Evolutionary conservation across 1,140 invertebrate genomes (phyloP), one percentile per base, ranked within the genome.

Genomic region (Bombus waltoni): DNA sequence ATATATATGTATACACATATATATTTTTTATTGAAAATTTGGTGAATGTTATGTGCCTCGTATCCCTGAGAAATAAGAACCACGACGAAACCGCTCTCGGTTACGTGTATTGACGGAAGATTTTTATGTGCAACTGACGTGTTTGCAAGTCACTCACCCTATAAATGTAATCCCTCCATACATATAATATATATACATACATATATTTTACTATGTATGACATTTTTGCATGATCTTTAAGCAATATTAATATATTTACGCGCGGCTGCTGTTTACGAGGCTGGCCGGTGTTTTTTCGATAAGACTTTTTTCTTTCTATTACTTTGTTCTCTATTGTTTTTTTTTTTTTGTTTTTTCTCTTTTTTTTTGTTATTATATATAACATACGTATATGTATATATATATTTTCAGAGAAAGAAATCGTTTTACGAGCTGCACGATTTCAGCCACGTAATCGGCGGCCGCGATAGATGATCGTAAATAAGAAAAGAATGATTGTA

Each of bases 241-340:
- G 91, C 91, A 92, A 93, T 94, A 93, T 92, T 93, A 92, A 94
- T 93, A 93, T 92, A 93, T 93, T 90, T 92, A 91, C 85, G 59
- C 81, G 86, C 79, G 87, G 86, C 70, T 85, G 74, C 70, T 84
- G 88, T 25, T 77, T 71, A 83, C 87, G 89, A 86, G 82, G 77
- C 66, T 70, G 77, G 72, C 44, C 38, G 13, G 15, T 32, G 3
- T 66, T 74, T n/a, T 28, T 65, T 65, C 47, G 40, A 88, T 65
- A 74, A 53, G 32, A 28, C 65, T 32, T 35, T 74, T 22, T 83
- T 79, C n/a, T 83, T 88, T 76, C 75, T 42, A 4, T 15, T 71
- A 42, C 28, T 22, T n/a, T 73, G 1, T 22, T 40, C 22, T 57
- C 6, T 13, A 3, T 65, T 22, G 6, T 22, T 53, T 53, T 22